Evolutionary conservation across 35 echinoderm and acorn worm species (phyloP).

Genomic region (Apostichopus parvimensis): DNA sequence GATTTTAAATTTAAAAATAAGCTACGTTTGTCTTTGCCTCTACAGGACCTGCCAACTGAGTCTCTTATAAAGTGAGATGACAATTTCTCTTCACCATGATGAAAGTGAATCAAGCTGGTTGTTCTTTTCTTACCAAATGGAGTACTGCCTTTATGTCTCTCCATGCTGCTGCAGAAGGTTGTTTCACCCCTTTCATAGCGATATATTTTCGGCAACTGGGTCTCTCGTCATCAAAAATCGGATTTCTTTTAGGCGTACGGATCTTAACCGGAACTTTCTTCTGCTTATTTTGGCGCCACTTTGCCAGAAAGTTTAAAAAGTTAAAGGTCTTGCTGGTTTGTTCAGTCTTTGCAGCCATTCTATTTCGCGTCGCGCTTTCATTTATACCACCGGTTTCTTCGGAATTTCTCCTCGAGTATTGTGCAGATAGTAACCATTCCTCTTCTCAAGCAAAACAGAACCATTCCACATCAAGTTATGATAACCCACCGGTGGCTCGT

Average conservation of each 20-base stretch:
- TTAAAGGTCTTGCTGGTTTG: conserved; percentile 61
- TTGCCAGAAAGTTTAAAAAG: conserved; percentile 60
- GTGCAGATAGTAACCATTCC: conserved; percentile 37
- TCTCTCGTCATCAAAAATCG: conserved; percentile 66
- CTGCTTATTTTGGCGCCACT: conserved; percentile 64
- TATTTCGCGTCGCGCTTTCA: conserved; percentile 62
- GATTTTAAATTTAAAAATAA: neutral
- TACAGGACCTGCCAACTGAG: neutral
- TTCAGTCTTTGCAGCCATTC: conserved; percentile 63
- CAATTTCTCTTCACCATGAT: conserved; percentile 2
- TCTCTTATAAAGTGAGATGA: neutral
- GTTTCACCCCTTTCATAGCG: conserved; percentile 74
- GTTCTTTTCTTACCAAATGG: conserved; percentile 27
- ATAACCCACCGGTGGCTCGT: neutral
- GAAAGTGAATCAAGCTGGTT: neutral
- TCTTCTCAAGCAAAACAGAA: neutral
- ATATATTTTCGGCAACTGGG: conserved; percentile 93
- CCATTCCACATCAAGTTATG: neutral
- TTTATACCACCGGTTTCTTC: conserved; percentile 66
- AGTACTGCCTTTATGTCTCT: conserved; percentile 42
- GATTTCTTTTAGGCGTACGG: conserved; percentile 70
- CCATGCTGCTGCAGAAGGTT: conserved; percentile 72
- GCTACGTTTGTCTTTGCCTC: neutral
- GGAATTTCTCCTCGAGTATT: conserved; percentile 57
- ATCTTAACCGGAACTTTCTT: conserved; percentile 57